These are phyloP conservation scores for Cheirogaleus medius DNA, from an alignment of 2,113 vertebrate genomes.

Conservation along the genomic window DNA sequence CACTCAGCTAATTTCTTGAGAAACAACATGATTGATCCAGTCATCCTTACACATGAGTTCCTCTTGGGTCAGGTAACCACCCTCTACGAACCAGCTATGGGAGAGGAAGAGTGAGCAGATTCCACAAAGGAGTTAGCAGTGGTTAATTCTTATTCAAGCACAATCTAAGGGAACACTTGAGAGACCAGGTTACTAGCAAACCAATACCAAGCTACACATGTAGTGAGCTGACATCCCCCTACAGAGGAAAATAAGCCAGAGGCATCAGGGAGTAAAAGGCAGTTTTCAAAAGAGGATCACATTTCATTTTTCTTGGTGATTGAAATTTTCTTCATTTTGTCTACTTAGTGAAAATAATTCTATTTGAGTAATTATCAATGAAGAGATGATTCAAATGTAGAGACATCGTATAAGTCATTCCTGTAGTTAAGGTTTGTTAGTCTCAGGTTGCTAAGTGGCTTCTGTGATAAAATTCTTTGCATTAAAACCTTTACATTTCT, in stretches of 20 bases:
- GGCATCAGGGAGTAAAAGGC: not conserved
- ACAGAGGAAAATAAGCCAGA: not conserved
- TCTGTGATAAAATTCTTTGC: too few species aligned
- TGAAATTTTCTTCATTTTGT: not conserved
- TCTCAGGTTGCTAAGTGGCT: too few species aligned
- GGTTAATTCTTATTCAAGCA: not conserved
- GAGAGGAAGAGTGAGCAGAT: not conserved
- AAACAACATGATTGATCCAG: not conserved
- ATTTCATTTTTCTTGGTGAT: not conserved
- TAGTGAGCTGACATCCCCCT: not conserved
- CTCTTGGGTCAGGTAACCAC: not conserved
- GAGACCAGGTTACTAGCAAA: not conserved
- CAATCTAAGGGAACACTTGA: not conserved
- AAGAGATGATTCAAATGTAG: not conserved
- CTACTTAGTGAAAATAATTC: not conserved
- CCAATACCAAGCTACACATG: not conserved
- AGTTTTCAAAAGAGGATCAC: not conserved
- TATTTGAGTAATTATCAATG: too few species aligned
- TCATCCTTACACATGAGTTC: not conserved
- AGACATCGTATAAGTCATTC: too few species aligned
- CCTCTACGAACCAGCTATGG: too few species aligned
- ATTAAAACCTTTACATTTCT: too few species aligned
- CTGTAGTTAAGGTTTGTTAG: not conserved
- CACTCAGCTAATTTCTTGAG: not conserved
- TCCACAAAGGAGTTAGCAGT: not conserved